Base-by-base conservation (phyloP, 2,797 vertebrate species). In the Crax fasciolata region DNA sequence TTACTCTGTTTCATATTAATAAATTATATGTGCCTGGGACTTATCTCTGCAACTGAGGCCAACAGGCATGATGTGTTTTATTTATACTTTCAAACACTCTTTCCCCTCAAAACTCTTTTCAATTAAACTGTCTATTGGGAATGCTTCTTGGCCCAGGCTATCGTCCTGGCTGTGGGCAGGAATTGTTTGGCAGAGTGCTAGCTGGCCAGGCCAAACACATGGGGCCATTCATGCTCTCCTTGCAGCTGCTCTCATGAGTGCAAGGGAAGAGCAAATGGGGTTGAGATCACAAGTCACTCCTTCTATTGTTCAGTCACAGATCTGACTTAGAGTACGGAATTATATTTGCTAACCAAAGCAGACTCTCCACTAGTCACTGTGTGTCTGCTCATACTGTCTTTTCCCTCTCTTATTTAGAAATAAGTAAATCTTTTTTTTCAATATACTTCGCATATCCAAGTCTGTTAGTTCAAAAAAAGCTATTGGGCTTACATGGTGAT, bases 401-500 rank as follows among this genome's bases (percentile, higher is more conserved):
- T 62, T 9, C 3, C 6, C 25, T 61, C 28, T 35, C 38, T 46
- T 82, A 5, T 58, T 66, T 52, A 61, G 39, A 55, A 65, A 35
- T 35, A 35, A 35, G 35, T 35, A 35, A 35, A 35, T 35, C 35
- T 38, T 43, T 27, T 55, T 73, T 67, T 19, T 6, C 7, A 5
- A 18, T 43, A 41, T 35, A 70, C 17, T 65, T 68, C 1, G 0
- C 7, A 20, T 57, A 49, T 25, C 4, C 43, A 63, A 66, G 7
- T 52, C 23, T 38, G 5, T 61, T 58, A 65, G 5, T 74, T 83
- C 70, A 70, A 71, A 13, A 20, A 75, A 23, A 57, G 11, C 2
- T 43, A 12, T 19, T 66, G 2, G 9, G 10, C n/a, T 84, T 57
- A 49, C 0, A 0, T 75, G 35, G 35, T 35, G 35, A 35, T 6